Base-by-base conservation (phyloP, 1,140 invertebrate species). In the Venustaconcha ellipsiformis region DNA sequence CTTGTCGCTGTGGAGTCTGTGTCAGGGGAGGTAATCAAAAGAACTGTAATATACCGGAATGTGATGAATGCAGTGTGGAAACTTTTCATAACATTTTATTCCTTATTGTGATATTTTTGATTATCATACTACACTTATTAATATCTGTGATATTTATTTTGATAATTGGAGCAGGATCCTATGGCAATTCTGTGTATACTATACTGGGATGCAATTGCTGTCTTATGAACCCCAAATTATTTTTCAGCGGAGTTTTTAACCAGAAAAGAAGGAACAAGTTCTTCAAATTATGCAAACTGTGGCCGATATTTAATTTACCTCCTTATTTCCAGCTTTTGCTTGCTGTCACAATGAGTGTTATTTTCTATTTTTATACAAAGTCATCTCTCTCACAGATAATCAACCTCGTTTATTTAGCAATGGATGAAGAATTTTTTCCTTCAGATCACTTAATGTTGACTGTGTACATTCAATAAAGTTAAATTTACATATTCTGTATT, bases 1-100 rank as follows among this genome's bases (percentile, higher is more conserved):
- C 83, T 6, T 87, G 86, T 76, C 77, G 80, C 2, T 87, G 86
- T 81, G 86, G 86, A 14, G 71, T 86, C 12, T 87, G 86, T 81
- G 79, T 85, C 17, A 75, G 70, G 30, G 70, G 77, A 30, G 83
- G 78, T 55, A 83, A 83, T 71, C 18, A 74, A 18, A 76, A 81
- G 18, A 78, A 68, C 11, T 86, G 84, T 73, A 60, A 64, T n/a
- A 37, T 86, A n/a, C 84, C 84, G 15, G 57, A 83, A 20, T 87
- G 86, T 78, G 57, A 75, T 23, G 82, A 82, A 72, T 87, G 86
- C 63, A 80, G 70, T 73, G 14, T 57, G 30, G 23, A 63, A 26
- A 62, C 74, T 11, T 84, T 76, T 60, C 62, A 67, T 48, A 55
- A 66, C 26, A 64, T 82, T 48, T 23, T 79, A 30, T n/a, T 74